Conservation (phyloP, 2,113 vertebrate species). For the Halichoerus grypus region DNA sequence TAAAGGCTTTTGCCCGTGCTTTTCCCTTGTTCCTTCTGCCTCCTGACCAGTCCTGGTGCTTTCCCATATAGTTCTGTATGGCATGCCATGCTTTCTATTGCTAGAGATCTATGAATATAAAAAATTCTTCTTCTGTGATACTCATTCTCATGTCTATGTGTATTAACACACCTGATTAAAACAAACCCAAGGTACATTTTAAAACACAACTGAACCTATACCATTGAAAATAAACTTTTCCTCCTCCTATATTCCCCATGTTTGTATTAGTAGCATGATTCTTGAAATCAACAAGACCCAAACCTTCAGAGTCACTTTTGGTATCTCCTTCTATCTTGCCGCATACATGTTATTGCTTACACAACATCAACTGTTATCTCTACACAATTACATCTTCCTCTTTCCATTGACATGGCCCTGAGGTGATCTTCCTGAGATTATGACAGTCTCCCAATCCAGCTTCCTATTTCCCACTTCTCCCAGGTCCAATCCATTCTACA, state of each 20-base stretch:
- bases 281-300: neutral
- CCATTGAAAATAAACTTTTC: slow-evolving; percentile 1
- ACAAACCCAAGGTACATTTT: neutral
- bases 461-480: neutral
- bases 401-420: neutral
- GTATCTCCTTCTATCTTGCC: neutral
- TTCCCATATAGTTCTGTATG: neutral
- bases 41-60: neutral
- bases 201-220: neutral
- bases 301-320: neutral
- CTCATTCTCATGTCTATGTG: neutral
- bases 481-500: neutral
- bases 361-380: neutral
- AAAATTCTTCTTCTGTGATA: neutral
- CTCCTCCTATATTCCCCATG: neutral
- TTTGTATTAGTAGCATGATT: neutral
- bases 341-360: neutral
- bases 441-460: neutral
- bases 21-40: neutral
- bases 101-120: neutral
- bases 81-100: neutral
- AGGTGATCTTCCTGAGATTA: neutral
- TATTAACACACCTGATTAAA: neutral
- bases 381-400: neutral
- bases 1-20: neutral